phyloP scores from a whole-genome alignment of 2,797 vertebrate genomes.

The Enteromius mattozi region DNA sequence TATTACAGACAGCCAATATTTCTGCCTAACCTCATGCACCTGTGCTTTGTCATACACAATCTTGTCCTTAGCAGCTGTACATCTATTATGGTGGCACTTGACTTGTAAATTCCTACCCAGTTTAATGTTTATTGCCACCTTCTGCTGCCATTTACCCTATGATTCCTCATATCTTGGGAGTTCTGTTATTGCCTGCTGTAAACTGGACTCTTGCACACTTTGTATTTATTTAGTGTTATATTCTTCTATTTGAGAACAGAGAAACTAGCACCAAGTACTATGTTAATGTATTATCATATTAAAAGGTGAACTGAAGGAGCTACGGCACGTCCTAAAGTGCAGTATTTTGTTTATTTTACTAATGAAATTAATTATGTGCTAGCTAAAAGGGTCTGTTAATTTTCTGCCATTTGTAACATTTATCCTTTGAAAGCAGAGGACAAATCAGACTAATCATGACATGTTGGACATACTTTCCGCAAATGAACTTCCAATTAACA shows the following conservation, averaged over 20 bases:
- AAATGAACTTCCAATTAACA: slow-evolving; percentile 78
- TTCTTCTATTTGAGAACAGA: background rate
- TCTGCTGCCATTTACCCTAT: slow-evolving; percentile 14
- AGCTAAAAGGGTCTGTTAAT: slow-evolving; percentile 69
- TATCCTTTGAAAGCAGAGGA: slow-evolving; percentile 70
- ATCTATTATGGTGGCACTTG: slow-evolving; percentile 26
- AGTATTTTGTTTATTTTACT: slow-evolving; percentile 68
- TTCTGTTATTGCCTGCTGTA: slow-evolving; percentile 5
- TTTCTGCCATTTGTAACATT: slow-evolving; percentile 70
- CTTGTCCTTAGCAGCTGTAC: background rate
- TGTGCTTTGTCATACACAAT: slow-evolving; percentile 19
- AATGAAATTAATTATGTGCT: slow-evolving; percentile 69
- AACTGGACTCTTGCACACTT: slow-evolving; percentile 6
- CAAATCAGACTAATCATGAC: slow-evolving; percentile 73
- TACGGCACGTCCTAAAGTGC: slow-evolving; percentile 50
- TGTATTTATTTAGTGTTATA: background rate
- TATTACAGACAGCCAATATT: slow-evolving; percentile 44
- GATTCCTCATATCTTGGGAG: background rate
- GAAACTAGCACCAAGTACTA: background rate
- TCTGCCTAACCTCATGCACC: slow-evolving; percentile 30
- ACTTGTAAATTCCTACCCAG: slow-evolving; percentile 10
- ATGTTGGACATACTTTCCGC: slow-evolving; percentile 68
- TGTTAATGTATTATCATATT: slow-evolving; percentile 1
- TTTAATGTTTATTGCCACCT: slow-evolving; percentile 31
- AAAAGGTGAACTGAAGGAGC: background rate